Evolutionary conservation across 2,797 vertebrate species (phyloP).

Genomic region (Atherinosoma microstoma): DNA sequence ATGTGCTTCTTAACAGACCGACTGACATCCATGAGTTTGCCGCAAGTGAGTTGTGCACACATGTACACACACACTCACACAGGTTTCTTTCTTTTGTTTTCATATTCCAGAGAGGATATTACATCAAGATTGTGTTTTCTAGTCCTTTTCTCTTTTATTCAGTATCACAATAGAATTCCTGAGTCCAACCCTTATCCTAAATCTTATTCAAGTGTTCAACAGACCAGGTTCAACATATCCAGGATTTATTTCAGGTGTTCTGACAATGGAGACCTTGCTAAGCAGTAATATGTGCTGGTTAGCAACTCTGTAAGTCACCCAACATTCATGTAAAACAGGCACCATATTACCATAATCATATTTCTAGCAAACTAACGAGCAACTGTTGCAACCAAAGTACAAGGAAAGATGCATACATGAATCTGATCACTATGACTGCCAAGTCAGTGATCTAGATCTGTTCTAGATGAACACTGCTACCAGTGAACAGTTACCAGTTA

Average conservation of each 20-base stretch:
- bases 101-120: neutral
- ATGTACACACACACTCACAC: neutral
- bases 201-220: neutral
- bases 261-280: neutral
- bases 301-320: no score
- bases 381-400: no score
- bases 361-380: no score
- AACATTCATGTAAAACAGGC: no score
- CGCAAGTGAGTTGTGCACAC: slow-evolving; percentile 66
- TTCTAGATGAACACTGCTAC: neutral
- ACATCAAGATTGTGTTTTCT: neutral
- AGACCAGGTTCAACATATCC: neutral
- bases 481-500: neutral
- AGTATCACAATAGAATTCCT: neutral
- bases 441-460: no score
- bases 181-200: neutral
- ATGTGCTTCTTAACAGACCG: slow-evolving; percentile 78
- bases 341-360: no score
- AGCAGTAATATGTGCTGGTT: neutral
- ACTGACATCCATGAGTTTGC: slow-evolving; percentile 78
- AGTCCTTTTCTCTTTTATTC: neutral
- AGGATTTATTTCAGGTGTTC: neutral
- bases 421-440: no score
- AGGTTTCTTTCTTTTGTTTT: neutral
- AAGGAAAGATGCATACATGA: no score